These are phyloP conservation scores for Drosophila novamexicana DNA, from an alignment of 1,140 invertebrate species.

Conservation along the genomic window DNA sequence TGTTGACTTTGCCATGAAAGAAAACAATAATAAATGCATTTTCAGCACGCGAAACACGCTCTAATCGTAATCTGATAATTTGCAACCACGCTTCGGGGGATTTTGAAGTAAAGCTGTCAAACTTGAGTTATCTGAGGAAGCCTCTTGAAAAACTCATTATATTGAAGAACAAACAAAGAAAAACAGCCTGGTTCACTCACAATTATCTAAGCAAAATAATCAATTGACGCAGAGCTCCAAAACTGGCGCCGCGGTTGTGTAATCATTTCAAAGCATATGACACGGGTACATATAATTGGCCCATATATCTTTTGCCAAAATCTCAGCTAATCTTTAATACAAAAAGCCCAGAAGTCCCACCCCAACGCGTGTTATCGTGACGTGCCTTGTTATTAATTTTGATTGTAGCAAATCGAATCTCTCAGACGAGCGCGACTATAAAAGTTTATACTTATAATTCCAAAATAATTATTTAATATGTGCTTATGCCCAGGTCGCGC, in stretches of 20 bases:
- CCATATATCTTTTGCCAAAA: slow-evolving; percentile 44
- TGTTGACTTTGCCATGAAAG: background rate
- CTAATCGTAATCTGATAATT: slow-evolving; percentile 13
- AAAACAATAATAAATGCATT: background rate
- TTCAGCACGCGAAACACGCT: background rate
- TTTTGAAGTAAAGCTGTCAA: slow-evolving; percentile 34
- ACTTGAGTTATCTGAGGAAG: slow-evolving; percentile 22
- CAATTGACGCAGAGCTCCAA: slow-evolving; percentile 33
- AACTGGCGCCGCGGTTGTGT: background rate
- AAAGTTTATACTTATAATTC: slow-evolving; percentile 48
- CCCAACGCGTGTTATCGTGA: slow-evolving; percentile 11
- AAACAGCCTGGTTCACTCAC: background rate
- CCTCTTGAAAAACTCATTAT: slow-evolving; percentile 19
- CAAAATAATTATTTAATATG: slow-evolving; percentile 69
- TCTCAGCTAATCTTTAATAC: slow-evolving; percentile 48
- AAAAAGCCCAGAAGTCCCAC: slow-evolving; percentile 16
- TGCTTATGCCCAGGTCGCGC: slow-evolving; percentile 14
- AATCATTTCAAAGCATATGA: slow-evolving; percentile 22
- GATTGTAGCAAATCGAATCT: slow-evolving; percentile 55
- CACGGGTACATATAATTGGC: slow-evolving; percentile 23
- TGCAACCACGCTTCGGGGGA: slow-evolving; percentile 2
- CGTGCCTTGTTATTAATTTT: slow-evolving; percentile 31
- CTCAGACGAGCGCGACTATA: slow-evolving; percentile 16
- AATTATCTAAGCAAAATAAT: slow-evolving; percentile 37
- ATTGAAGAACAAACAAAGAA: slow-evolving; percentile 1